Base-by-base conservation (phyloP, 2,797 vertebrate species). In the Remorina albescens region DNA sequence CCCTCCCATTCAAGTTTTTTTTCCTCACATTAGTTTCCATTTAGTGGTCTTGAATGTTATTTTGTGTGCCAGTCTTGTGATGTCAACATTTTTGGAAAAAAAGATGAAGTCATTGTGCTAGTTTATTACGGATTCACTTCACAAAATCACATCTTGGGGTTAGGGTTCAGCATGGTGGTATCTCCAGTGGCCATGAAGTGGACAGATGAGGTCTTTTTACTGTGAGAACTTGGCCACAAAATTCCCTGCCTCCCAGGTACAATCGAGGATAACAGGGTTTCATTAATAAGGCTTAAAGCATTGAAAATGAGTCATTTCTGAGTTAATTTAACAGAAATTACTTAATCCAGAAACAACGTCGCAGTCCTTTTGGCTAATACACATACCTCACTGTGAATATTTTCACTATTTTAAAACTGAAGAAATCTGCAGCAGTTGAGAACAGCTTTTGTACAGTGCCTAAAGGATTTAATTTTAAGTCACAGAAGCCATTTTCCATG, bases 11-110 rank as follows among this genome's bases (percentile, higher is more conserved):
- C 47, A 28, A 0, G 23, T 56, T 79, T 60, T 50, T 82, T 44
- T 55, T 80, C 70, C 58, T 37, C 8, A n/a, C 26, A 39, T 74
- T 50, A 68, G 28, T 82, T 85, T 68, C 73, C 71, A 77, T 67
- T 61, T 63, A 65, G 67, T 77, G 50, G 28, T 63, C 51, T 44
- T 71, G 28, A 34, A 16, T 18, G 42, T 59, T 65, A 12, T 41
- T 7, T 6, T 1, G 8, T 1, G 8, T 71, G 61, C 73, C 73
- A 60, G 55, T 58, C 30, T 12, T 49, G 25, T 67, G 56, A 51
- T 68, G 30, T 66, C 42, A 34, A 32, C 15, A n/a, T 65, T 71
- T 75, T 9, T 66, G 69, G 36, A 66, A 63, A 44, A 63, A 44
- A 16, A 44, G 65, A 71, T 78, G 49, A 68, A 46, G 34, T 82